Evolutionary conservation across 2,113 vertebrate genomes (phyloP).

Genomic region (Pagrus major): DNA sequence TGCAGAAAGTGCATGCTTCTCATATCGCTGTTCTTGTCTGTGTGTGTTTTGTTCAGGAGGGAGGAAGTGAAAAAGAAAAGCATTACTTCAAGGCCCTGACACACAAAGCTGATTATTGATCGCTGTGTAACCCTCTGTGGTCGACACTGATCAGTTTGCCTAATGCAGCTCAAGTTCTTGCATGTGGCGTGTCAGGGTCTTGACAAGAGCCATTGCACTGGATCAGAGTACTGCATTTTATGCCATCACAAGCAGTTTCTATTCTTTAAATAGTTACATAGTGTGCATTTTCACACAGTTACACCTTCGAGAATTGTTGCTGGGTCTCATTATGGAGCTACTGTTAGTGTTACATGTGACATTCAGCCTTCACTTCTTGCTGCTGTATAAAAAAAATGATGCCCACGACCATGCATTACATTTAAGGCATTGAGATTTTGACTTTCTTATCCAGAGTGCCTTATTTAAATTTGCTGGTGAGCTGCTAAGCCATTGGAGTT

Average conservation of each 20-base stretch:
- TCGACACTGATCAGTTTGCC: not conserved
- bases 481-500: slow-evolving; percentile 17
- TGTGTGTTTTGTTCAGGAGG: not conserved
- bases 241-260: not conserved
- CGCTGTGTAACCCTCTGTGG: not conserved
- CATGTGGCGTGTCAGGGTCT: slow-evolving; percentile 9
- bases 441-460: not conserved
- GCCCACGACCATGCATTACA: not conserved
- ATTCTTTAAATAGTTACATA: not conserved
- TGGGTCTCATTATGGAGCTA: not conserved
- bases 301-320: not conserved
- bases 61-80: not conserved
- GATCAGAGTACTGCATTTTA: not conserved
- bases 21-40: not conserved
- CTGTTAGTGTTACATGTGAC: not conserved
- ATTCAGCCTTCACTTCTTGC: not conserved
- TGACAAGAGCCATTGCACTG: too few relatives aligned
- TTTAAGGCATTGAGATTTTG: not conserved
- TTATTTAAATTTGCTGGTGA: slow-evolving; percentile 8
- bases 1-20: slow-evolving; percentile 41
- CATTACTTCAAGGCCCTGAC: not conserved
- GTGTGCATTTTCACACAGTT: not conserved
- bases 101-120: not conserved
- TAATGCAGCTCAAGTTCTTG: not conserved
- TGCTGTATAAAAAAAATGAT: not conserved